Conservation (phyloP, 2,888 invertebrate species). For the Tetropium fuscum region DNA sequence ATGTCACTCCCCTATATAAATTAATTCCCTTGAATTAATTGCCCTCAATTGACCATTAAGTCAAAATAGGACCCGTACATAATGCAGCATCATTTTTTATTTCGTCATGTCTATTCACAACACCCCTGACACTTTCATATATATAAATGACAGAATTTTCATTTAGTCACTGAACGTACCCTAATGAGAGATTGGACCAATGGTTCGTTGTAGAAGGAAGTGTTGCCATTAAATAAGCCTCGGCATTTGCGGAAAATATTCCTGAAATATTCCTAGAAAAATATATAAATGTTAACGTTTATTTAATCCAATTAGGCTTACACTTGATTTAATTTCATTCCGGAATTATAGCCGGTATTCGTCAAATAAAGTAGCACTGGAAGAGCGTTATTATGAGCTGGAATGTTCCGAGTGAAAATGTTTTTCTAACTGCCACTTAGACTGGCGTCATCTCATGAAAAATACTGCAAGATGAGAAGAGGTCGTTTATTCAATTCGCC, state of each 20-base stretch:
- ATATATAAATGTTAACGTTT: too few species aligned
- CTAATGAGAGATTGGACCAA: too few species aligned
- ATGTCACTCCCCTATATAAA: constrained; percentile 37
- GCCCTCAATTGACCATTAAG: constrained; percentile 46
- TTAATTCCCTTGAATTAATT: constrained; percentile 49
- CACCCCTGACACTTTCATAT: constrained; percentile 49
- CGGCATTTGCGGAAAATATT: too few species aligned
- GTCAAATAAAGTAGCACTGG: too few species aligned
- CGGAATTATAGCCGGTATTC: too few species aligned
- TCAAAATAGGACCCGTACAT: constrained; percentile 13
- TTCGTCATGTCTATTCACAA: constrained; percentile 17
- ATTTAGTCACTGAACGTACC: too few species aligned
- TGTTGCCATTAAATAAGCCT: too few species aligned
- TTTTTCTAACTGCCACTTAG: constrained; percentile 39
- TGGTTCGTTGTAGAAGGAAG: too few species aligned
- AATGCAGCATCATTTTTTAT: constrained; percentile 45
- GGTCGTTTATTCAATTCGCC: constrained; percentile 39
- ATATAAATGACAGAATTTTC: constrained; percentile 60
- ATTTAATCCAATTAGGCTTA: too few species aligned
- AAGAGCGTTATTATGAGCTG: constrained; percentile 34
- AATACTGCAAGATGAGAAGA: constrained; percentile 44
- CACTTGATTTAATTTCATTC: too few species aligned
- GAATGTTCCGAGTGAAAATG: constrained; percentile 41
- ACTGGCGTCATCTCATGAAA: constrained; percentile 44
- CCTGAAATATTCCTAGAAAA: too few species aligned